Evolutionary conservation across 2,888 invertebrate genomes (phyloP).

Genomic region (Aspidiotus rigidus): DNA sequence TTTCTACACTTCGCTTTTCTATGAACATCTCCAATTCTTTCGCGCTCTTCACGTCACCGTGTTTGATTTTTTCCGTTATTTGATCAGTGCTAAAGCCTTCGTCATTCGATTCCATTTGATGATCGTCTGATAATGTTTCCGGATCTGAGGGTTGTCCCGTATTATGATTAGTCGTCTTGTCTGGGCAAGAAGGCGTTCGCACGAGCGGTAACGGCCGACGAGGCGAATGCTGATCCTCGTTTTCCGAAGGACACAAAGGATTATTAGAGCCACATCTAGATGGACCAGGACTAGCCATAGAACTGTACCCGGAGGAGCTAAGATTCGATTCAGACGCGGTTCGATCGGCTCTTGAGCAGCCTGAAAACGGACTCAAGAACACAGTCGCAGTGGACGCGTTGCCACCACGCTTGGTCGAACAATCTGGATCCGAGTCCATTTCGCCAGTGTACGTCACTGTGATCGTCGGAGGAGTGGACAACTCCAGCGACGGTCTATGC

Average conservation of each 20-base stretch:
- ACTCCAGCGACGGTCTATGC: slow-evolving; percentile 48
- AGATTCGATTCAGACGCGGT: slow-evolving; percentile 74
- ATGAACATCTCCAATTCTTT: slow-evolving; percentile 49
- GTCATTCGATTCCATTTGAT: slow-evolving; percentile 56
- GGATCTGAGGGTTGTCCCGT: slow-evolving; percentile 56
- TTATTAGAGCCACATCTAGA: slow-evolving; percentile 73
- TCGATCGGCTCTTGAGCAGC: slow-evolving; percentile 60
- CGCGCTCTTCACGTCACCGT: slow-evolving; percentile 57
- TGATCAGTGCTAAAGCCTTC: slow-evolving; percentile 69
- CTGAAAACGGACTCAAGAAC: slow-evolving; percentile 68
- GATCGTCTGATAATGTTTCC: slow-evolving; percentile 64
- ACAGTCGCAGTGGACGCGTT: slow-evolving; percentile 51
- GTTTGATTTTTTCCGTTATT: slow-evolving; percentile 61
- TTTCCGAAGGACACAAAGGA: slow-evolving; percentile 64
- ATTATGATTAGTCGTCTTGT: slow-evolving; percentile 30
- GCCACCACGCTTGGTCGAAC: slow-evolving; percentile 43
- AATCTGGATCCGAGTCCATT: slow-evolving; percentile 62
- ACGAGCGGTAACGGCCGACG: slow-evolving; percentile 54
- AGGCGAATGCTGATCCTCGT: slow-evolving; percentile 50
- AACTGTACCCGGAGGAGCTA: slow-evolving; percentile 74
- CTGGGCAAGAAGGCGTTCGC: slow-evolving; percentile 49
- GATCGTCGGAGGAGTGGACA: slow-evolving; percentile 53
- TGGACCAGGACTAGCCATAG: slow-evolving; percentile 75
- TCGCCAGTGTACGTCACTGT: slow-evolving; percentile 68
- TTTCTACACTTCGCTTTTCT: slow-evolving; percentile 41